phyloP scores from a whole-genome alignment of 2,888 invertebrate genomes.

The Biston stratarius region DNA sequence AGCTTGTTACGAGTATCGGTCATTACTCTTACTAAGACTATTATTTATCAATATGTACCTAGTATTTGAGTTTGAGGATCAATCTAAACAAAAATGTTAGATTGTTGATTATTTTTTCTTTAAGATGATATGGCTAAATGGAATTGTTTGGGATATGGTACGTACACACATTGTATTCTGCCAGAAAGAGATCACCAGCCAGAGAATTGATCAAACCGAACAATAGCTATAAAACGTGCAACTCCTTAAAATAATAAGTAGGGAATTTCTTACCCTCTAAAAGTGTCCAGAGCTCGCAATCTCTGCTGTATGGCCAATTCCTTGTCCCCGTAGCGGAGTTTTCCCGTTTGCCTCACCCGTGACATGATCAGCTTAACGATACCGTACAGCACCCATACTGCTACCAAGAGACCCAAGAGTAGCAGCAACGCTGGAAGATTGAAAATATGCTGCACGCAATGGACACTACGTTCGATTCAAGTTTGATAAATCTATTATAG shows the following conservation, averaged over 20 bases:
- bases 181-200: no score
- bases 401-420: constrained; percentile 65
- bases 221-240: no score
- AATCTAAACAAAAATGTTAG: background rate
- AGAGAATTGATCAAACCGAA: no score
- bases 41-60: background rate
- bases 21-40: background rate
- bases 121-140: no score
- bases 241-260: background rate
- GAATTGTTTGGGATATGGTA: no score
- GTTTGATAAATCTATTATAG: no score
- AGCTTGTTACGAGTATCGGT: background rate
- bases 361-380: constrained; percentile 74
- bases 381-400: constrained; percentile 75
- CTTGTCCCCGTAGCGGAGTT: constrained; percentile 80
- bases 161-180: no score
- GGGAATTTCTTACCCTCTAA: constrained; percentile 89
- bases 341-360: constrained; percentile 73
- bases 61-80: background rate
- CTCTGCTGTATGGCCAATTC: constrained; percentile 80
- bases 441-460: constrained; percentile 2
- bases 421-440: constrained; percentile 69
- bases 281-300: constrained; percentile 90
- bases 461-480: background rate
- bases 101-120: no score